Conservation (phyloP, 2,797 vertebrate genomes). For the Dendrocincla tyrannina region DNA sequence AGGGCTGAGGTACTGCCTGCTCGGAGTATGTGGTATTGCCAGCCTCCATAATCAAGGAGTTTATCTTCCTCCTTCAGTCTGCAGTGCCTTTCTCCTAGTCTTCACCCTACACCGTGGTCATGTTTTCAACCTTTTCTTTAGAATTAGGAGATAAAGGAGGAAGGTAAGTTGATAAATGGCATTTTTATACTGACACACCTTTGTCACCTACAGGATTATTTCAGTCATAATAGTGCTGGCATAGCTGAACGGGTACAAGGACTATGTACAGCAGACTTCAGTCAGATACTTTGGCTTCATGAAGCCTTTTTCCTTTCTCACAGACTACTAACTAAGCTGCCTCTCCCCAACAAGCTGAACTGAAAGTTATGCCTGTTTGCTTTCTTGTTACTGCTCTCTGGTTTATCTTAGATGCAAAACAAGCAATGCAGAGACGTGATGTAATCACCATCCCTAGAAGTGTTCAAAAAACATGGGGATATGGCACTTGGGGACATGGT, state of each 20-base stretch:
- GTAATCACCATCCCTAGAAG: not conserved
- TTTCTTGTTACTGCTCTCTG: not conserved
- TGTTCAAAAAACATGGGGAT: not conserved
- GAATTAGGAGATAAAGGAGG: not conserved
- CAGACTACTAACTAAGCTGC: not conserved
- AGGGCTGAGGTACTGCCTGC: not conserved
- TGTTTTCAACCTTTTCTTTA: not conserved
- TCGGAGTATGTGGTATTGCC: not conserved
- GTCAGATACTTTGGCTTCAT: not conserved
- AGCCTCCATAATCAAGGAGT: not conserved
- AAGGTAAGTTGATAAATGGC: not conserved
- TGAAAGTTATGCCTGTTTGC: not conserved
- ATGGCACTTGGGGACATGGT: not conserved
- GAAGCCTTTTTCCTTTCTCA: not conserved
- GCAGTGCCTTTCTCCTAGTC: not conserved
- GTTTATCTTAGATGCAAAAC: not conserved
- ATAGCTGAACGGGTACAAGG: not conserved
- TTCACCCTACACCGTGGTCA: not conserved
- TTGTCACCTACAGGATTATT: fast-evolving
- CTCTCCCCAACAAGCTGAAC: not conserved
- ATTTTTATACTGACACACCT: not conserved
- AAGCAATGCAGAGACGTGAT: not conserved
- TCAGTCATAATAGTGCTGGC: not conserved
- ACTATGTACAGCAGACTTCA: not conserved
- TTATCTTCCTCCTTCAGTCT: not conserved